Base-by-base conservation (phyloP, 2,888 invertebrate species). In the Agonopterix alstromeriana region DNA sequence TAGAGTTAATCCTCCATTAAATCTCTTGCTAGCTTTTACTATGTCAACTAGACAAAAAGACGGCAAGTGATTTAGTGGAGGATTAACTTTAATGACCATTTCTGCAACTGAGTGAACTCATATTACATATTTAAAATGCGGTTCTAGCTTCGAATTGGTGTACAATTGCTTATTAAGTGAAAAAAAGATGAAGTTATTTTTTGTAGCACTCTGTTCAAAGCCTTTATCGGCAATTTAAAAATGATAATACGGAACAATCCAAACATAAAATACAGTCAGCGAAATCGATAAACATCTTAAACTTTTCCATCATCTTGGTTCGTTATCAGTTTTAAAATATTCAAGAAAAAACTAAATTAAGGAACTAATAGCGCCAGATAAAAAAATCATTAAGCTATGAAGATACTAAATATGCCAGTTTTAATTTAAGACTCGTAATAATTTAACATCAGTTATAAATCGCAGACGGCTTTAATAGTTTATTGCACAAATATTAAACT, bases 161-260 rank as follows among this genome's bases (percentile, higher is more conserved):
- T 42, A 43, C 17, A n/a, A 47, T 47, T 47, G 36, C 47, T 43
- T 14, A 10, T 38, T 35, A 10, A 11, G 12, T 47, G 45, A 42
- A 43, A 53, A 54, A 53, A 54, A 53, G 49, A 44, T 2, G 41
- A 36, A 51, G 10, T 53, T 53, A 35, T 48, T 51, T 63, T 60
- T 63, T 63, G 55, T 59, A 52, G 52, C 49, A 52, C 47, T 49
- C 49, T 50, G 57, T 60, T 58, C 53, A 58, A 57, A 50, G 51
- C 45, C 43, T 58, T 53, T 55, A 58, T 60, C 55, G 59, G 50
- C 59, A 54, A 61, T 61, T 62, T 57, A 50, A 55, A 56, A 65
- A 67, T 63, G 64, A 67, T 70, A 67, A 62, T 58, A 58, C 58
- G 54, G 49, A 55, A 58, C 53, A 44, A 51, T 56, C 53, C 48